Conservation (phyloP, 2,113 vertebrate genomes). For the Baryphthengus martii region DNA sequence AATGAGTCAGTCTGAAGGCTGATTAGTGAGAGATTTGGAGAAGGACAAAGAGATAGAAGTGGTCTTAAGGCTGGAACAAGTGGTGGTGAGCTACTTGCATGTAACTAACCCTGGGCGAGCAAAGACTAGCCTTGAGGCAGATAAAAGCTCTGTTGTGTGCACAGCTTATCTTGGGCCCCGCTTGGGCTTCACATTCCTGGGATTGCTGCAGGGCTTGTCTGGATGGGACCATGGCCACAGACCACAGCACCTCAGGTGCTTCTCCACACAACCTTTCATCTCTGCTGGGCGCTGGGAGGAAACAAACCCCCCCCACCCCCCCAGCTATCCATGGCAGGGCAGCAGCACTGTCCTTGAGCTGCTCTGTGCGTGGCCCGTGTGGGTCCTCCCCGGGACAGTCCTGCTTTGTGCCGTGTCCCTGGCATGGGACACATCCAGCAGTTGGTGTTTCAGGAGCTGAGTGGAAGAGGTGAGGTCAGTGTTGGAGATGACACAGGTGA, state of each 20-base stretch:
- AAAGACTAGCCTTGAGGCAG: not conserved
- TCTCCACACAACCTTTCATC: not conserved
- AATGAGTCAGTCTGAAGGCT: not conserved
- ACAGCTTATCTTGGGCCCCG: not conserved
- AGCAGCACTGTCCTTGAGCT: not conserved
- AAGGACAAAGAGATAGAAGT: not conserved
- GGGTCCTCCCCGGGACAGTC: too few relatives aligned
- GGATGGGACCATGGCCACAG: not conserved
- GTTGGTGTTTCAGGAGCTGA: fast-evolving
- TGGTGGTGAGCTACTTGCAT: fast-evolving
- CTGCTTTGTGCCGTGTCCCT: not conserved
- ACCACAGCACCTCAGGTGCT: not conserved
- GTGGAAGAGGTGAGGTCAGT: fast-evolving
- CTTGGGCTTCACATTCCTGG: not conserved
- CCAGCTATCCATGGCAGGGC: too few relatives aligned
- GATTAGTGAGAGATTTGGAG: not conserved
- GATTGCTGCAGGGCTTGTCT: not conserved
- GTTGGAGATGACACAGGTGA: fast-evolving
- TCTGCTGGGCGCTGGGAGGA: not conserved
- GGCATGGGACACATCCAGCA: fast-evolving
- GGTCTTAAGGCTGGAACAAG: not conserved
- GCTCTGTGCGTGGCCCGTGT: not conserved
- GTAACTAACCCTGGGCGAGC: not conserved
- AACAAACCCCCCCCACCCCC: too few relatives aligned
- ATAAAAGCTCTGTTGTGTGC: conserved; percentile 4